A percentile compares a stretch with the other conserved stretches of the same genome.
Conservation (phyloP, 2,797 vertebrate species). For the Crocodylus rhombifer region DNA sequence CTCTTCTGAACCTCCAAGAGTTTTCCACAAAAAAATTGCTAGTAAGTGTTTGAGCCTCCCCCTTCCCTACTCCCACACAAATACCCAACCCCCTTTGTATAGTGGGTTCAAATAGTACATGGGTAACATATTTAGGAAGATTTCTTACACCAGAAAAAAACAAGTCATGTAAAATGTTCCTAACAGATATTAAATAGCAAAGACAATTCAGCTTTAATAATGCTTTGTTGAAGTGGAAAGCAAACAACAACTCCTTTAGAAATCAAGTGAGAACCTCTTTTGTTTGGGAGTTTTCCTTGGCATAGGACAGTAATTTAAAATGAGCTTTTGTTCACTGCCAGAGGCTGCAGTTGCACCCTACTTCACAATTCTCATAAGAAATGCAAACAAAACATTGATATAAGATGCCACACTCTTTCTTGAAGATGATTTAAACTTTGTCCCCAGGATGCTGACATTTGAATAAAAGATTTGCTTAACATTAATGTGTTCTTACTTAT, state of each 20-base stretch:
- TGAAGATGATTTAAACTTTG: background rate
- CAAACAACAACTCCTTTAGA: background rate
- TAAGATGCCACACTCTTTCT: background rate
- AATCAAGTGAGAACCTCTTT: background rate
- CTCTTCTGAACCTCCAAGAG: background rate
- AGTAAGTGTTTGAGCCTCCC: background rate
- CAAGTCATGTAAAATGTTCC: background rate
- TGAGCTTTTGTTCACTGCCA: background rate
- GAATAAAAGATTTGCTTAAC: background rate
- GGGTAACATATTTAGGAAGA: background rate
- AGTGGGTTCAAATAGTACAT: background rate
- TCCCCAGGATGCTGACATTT: background rate
- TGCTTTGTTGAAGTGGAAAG: background rate
- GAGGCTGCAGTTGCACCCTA: background rate
- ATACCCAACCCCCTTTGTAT: background rate
- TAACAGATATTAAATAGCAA: background rate
- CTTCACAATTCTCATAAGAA: background rate
- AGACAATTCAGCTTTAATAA: background rate
- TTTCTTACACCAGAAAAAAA: background rate
- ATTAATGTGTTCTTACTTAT: background rate
- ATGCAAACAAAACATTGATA: background rate
- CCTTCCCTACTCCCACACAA: too few species aligned
- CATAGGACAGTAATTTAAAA: background rate
- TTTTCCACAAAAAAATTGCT: background rate
- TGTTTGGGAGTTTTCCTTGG: slow-evolving; percentile 8